A percentile compares a stretch with the other conserved stretches of the same genome.
These are phyloP conservation scores for Drosophila parvula DNA, from an alignment of 1,140 invertebrate species.

Conservation along the genomic window DNA sequence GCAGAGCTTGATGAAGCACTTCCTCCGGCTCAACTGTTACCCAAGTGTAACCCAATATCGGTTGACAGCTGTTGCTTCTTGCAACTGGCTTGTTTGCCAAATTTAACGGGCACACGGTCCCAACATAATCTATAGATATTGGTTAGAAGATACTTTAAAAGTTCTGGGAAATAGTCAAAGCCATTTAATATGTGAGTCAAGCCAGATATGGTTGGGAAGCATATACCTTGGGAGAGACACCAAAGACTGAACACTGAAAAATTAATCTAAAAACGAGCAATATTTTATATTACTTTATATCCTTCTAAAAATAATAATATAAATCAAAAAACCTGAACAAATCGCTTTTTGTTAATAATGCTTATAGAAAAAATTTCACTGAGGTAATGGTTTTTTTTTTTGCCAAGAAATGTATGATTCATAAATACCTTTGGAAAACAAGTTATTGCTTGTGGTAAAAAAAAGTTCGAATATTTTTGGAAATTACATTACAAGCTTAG, in stretches of 20 bases:
- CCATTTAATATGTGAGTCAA: too few relatives aligned
- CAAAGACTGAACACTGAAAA: neutral
- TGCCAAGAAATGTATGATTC: neutral
- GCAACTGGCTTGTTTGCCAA: slow-evolving; percentile 14
- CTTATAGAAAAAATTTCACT: neutral
- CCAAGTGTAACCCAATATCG: slow-evolving; percentile 36
- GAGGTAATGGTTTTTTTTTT: neutral
- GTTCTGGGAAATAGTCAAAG: neutral
- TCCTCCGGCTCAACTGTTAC: slow-evolving; percentile 55
- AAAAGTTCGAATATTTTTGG: neutral
- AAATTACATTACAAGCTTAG: neutral
- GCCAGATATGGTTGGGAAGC: neutral
- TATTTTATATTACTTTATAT: neutral
- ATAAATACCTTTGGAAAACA: neutral
- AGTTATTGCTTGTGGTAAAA: neutral
- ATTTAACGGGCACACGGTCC: too few relatives aligned
- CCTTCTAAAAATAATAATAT: neutral
- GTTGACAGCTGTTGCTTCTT: slow-evolving; percentile 23
- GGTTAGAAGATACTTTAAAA: neutral
- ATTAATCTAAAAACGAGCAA: neutral
- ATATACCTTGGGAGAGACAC: neutral
- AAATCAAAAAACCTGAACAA: neutral
- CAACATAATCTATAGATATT: too few relatives aligned
- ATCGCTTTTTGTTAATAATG: neutral
- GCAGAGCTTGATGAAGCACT: slow-evolving; percentile 60